Evolutionary conservation across 2,113 vertebrate species (phyloP).

Genomic region (Alligator sinensis): DNA sequence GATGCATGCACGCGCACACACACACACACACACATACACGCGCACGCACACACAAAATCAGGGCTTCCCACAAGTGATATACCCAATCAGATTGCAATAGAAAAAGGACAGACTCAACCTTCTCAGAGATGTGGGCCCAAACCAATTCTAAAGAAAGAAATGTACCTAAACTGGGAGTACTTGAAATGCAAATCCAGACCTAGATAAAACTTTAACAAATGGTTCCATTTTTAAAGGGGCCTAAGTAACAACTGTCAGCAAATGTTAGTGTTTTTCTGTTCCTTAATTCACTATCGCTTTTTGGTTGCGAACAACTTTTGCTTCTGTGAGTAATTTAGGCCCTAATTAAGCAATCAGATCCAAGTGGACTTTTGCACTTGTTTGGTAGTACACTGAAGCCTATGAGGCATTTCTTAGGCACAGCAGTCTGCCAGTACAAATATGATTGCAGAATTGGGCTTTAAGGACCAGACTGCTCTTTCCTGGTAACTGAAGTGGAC

Average conservation of each 20-base stretch:
- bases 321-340: neutral
- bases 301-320: neutral
- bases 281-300: neutral
- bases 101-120: neutral
- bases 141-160: neutral
- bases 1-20: neutral
- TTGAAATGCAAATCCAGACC: neutral
- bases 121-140: neutral
- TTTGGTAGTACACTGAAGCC: neutral
- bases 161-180: neutral
- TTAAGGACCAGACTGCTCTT: neutral
- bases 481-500: neutral
- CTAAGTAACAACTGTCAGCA: neutral
- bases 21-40: too few species aligned
- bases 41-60: too few species aligned
- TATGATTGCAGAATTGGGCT: neutral
- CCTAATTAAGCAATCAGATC: neutral
- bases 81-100: neutral
- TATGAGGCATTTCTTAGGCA: neutral
- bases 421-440: neutral
- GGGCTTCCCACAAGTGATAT: neutral
- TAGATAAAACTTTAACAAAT: neutral
- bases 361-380: neutral
- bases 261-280: neutral
- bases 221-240: neutral